Evolutionary conservation across 2,888 invertebrate genomes (phyloP).

Genomic region (Troides aeacus): DNA sequence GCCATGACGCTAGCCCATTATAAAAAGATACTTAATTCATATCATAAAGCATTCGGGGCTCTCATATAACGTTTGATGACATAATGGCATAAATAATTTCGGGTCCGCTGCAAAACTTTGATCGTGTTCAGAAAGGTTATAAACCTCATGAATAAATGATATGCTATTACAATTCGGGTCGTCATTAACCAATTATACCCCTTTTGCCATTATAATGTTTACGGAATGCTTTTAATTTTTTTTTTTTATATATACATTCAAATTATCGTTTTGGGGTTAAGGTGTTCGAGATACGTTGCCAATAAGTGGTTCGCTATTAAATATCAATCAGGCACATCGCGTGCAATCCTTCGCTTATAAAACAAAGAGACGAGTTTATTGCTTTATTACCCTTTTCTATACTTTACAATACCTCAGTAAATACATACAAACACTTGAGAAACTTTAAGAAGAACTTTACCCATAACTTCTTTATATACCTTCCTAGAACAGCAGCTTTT

Average conservation of each 20-base stretch:
- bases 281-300: slow-evolving; percentile 61
- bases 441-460: no score
- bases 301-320: slow-evolving; percentile 65
- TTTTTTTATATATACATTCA: slow-evolving; percentile 54
- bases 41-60: slow-evolving; percentile 68
- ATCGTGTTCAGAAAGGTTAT: slow-evolving; percentile 58
- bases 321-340: slow-evolving; percentile 66
- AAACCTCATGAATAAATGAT: slow-evolving; percentile 75
- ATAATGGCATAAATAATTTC: slow-evolving; percentile 74
- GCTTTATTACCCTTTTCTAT: slow-evolving; percentile 2
- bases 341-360: slow-evolving; percentile 35
- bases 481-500: no score
- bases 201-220: slow-evolving; percentile 74
- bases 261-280: slow-evolving; percentile 61
- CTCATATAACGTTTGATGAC: slow-evolving; percentile 77
- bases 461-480: no score
- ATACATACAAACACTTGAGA: not conserved
- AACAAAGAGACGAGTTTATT: slow-evolving; percentile 17
- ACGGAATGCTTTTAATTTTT: slow-evolving; percentile 79
- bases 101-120: slow-evolving; percentile 57
- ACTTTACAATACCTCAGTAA: not conserved
- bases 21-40: slow-evolving; percentile 66
- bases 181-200: slow-evolving; percentile 77
- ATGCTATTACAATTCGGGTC: slow-evolving; percentile 70
- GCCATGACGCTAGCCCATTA: slow-evolving; percentile 62